Base-by-base conservation (phyloP, 1,140 invertebrate genomes). In the Sitophilus oryzae region DNA sequence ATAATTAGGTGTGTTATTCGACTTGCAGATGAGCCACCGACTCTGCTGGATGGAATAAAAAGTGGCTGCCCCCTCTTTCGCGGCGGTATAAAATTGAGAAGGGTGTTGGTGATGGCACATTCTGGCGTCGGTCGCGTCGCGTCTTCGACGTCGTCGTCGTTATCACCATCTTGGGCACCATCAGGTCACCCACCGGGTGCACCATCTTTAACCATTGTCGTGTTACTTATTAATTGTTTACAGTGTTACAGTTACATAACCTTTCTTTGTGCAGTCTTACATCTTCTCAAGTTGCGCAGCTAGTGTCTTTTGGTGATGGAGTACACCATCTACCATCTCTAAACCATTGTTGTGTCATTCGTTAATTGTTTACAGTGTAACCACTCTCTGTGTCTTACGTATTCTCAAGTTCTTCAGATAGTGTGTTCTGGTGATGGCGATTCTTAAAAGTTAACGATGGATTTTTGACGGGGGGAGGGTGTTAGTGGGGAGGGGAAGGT, bases 1-100 rank as follows among this genome's bases (percentile, higher is more conserved):
- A 86, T 87, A 87, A 87, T 87, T 87, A 87, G 84, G 80, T 84
- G 79, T 82, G 84, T 85, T 86, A 86, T 87, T 85, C 81, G 84
- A 87, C 84, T 87, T 87, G 85, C 85, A 87, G 84, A 87, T 87
- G 84, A 86, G 85, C 77, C 60, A 68, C 65, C 62, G 66, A 63
- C 63, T 62, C 62, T 58, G 60, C 55, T 66, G 66, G 67, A 70
- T 71, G 68, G 70, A 69, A 72, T 72, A 72, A 72, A 72, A 72
- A 72, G 70, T 69, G 65, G 64, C 65, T 65, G 65, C 66, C 68
- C 68, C 68, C 68, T 65, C 66, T 66, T 70, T 70, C 64, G 63
- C 58, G 62, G 62, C 59, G 61, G 60, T 71, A 71, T 71, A 71
- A 71, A 71, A 69, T 70, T 70, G 67, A 61, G 65, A 61, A 66